Evolutionary conservation across 2,113 vertebrate genomes (phyloP), one percentile per base, ranked within the genome.

Genomic region (Symphodus melops): DNA sequence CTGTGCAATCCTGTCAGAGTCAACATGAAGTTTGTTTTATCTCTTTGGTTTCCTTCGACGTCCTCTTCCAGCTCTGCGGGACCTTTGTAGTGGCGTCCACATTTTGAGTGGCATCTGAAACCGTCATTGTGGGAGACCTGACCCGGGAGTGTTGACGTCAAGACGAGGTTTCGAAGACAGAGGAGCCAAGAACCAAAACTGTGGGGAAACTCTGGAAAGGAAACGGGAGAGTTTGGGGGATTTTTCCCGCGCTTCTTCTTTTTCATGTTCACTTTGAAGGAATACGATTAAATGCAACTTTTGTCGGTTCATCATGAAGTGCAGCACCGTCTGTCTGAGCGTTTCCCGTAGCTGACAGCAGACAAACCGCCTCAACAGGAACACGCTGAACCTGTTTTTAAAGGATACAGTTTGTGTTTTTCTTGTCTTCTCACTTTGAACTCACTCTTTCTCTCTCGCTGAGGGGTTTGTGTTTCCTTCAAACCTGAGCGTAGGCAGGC

Each of bases 41-140:
- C 23, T 76, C 77, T 90, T 91, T 91, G 49, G 84, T 88, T 86
- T 75, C 54, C 74, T 86, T 82, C 86, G 71, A 89, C 88, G 81
- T 56, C 1, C 75, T 83, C 42, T 3, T 6, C 72, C 44, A 9
- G 62, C 58, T 37, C 64, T 14, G 49, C n/a, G 63, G 67, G 68
- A 79, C 75, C 85, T 84, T 74, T 83, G 76, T 86, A 62, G 80
- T 79, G 67, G 67, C 73, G 80, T 81, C 41, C 20, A 36, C 17
- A 17, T 82, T 87, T 89, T 66, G 75, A 86, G 33, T 82, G 86
- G 77, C 80, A 85, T 79, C 74, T 64, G 69, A 80, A 61, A 52
- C 20, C 56, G 10, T 60, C 77, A 33, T 4, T 67, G 81, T 49
- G 23, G 83, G 81, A 68, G 53, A 39, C 55, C 33, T 21, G 46